Evolutionary conservation across 53 echinoderm and acorn worm species (phyloP).

Genomic region (Holothuria scabra): DNA sequence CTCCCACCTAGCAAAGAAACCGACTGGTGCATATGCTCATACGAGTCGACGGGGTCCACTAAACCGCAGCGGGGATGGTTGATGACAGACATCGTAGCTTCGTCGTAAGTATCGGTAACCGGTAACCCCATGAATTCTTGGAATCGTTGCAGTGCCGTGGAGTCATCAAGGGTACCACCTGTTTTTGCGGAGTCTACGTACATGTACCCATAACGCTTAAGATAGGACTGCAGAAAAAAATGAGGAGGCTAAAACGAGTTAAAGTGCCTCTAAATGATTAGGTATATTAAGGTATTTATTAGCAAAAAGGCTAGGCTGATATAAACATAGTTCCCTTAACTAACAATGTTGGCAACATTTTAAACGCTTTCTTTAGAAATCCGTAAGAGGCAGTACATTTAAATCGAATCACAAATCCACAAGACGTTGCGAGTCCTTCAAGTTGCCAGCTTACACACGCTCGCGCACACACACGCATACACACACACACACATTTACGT

Average conservation of each 20-base stretch:
- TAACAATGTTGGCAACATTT: too few species aligned
- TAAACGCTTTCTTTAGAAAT: too few species aligned
- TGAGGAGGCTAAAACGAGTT: background rate
- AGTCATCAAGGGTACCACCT: conserved; percentile 30
- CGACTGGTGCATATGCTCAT: conserved; percentile 56
- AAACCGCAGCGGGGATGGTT: conserved; percentile 71
- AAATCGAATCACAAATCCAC: too few species aligned
- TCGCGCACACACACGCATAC: too few species aligned
- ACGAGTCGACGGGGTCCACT: conserved; percentile 63
- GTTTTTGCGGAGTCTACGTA: background rate
- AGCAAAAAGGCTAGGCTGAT: too few species aligned
- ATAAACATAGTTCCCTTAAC: too few species aligned
- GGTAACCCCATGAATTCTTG: conserved; percentile 63
- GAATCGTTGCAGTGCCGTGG: conserved; percentile 52
- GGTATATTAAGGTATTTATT: too few species aligned
- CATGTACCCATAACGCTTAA: conserved; percentile 27
- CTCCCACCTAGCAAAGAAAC: conserved; percentile 69
- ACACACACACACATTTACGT: too few species aligned
- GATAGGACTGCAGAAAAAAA: background rate
- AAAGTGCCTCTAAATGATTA: too few species aligned
- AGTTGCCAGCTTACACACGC: too few species aligned
- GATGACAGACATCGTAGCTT: conserved; percentile 59
- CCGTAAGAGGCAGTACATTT: too few species aligned
- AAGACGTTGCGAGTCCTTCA: too few species aligned
- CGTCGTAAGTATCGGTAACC: conserved; percentile 51